Evolutionary conservation across 2,113 vertebrate genomes (phyloP).

Genomic region (Equus przewalskii): DNA sequence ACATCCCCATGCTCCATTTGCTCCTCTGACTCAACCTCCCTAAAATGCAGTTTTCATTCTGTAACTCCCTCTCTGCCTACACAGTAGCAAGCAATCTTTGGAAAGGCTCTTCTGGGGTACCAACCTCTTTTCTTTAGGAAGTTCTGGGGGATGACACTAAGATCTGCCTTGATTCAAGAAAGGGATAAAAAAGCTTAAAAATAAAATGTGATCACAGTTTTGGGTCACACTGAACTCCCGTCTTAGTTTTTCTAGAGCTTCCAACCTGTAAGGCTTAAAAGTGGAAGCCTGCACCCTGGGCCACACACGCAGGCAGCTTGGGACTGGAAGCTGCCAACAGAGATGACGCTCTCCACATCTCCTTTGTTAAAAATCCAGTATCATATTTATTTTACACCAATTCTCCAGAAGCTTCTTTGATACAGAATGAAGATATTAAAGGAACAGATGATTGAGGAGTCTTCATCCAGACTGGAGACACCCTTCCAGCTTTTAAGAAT

Average conservation of each 20-base stretch:
- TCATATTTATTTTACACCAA: neutral
- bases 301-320: rapidly evolving
- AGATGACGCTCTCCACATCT: neutral
- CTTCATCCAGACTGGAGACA: neutral
- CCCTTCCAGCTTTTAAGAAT: neutral
- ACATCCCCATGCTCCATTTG: slow-evolving; percentile 8
- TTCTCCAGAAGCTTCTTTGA: neutral
- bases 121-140: neutral
- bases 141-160: neutral
- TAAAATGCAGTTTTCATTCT: neutral
- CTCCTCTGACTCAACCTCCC: slow-evolving; percentile 62
- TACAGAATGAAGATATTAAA: neutral
- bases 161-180: neutral
- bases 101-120: neutral
- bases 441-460: neutral
- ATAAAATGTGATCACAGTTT: neutral
- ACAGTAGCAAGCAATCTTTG: neutral
- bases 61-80: neutral
- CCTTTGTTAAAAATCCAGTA: neutral
- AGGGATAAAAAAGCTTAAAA: neutral
- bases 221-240: neutral
- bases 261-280: neutral
- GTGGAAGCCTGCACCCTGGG: neutral
- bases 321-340: neutral
- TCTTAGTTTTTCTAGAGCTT: neutral